phyloP scores from a whole-genome alignment of 2,113 vertebrate species.

The Girardinichthys multiradiatus region DNA sequence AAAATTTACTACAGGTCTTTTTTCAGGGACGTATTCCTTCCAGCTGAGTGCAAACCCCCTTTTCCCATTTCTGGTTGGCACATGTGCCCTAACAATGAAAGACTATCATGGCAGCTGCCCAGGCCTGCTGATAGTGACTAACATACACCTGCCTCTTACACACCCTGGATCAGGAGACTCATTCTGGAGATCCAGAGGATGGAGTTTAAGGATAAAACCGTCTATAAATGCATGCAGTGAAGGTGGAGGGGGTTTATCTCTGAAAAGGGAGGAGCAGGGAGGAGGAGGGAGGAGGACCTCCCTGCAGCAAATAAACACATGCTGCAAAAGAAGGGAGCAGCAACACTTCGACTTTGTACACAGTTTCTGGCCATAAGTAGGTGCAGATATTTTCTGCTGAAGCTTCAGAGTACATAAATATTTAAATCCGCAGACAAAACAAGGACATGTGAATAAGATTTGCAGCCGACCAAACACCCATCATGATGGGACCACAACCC shows the following conservation, averaged over 20 bases:
- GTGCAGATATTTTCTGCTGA: slow-evolving; percentile 3
- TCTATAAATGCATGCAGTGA: slow-evolving; percentile 36
- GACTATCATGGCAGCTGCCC: slow-evolving; percentile 6
- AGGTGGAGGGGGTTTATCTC: neutral
- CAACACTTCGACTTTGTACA: slow-evolving; percentile 44
- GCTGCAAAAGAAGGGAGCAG: slow-evolving; percentile 21
- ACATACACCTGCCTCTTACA: slow-evolving; percentile 51
- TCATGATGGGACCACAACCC: slow-evolving; percentile 37
- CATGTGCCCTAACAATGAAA: neutral
- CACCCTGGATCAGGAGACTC: slow-evolving; percentile 41
- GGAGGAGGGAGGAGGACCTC: slow-evolving; percentile 45
- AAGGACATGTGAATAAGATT: slow-evolving; percentile 73
- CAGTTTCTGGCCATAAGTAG: slow-evolving; percentile 7
- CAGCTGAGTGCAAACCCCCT: too few species aligned
- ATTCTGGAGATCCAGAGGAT: neutral
- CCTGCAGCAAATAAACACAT: slow-evolving; percentile 67
- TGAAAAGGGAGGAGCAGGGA: slow-evolving; percentile 2
- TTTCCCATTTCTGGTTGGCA: neutral
- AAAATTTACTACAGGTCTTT: too few species aligned
- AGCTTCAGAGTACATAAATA: slow-evolving; percentile 46
- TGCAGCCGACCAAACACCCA: slow-evolving; percentile 83
- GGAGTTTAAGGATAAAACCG: slow-evolving; percentile 17
- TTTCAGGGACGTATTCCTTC: neutral
- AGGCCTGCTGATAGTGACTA: slow-evolving; percentile 47
- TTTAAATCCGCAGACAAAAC: slow-evolving; percentile 57